Evolutionary conservation across 2,797 vertebrate species (phyloP).

Genomic region (Chaetodon trifasciatus): DNA sequence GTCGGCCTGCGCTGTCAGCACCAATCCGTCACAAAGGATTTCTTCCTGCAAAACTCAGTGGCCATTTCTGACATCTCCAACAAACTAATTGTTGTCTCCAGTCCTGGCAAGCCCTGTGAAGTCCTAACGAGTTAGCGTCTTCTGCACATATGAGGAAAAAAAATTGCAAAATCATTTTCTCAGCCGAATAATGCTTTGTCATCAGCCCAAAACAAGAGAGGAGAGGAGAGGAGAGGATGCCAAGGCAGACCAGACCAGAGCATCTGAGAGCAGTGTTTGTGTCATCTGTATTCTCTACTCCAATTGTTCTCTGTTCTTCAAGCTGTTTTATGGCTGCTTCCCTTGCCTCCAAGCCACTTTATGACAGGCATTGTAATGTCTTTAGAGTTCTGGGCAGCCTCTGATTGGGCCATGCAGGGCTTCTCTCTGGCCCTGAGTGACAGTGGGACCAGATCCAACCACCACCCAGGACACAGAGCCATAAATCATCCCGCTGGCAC

Average conservation of each 20-base stretch:
- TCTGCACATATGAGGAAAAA: conserved; percentile 86
- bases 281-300: conserved; percentile 93
- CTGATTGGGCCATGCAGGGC: conserved; percentile 89
- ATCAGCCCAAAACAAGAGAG: conserved; percentile 85
- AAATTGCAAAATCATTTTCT: conserved; percentile 91
- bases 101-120: conserved; percentile 90
- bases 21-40: conserved; percentile 96
- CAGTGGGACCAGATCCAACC: conserved; percentile 95
- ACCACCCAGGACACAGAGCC: conserved; percentile 94
- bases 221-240: conserved; percentile 63
- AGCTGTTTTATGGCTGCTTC: conserved; percentile 89
- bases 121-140: conserved; percentile 96
- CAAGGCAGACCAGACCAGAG: conserved; percentile 50
- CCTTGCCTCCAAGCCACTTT: conserved; percentile 91
- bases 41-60: conserved; percentile 89
- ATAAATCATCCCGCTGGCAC: conserved; percentile 99
- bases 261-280: conserved; percentile 90
- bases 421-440: conserved; percentile 92
- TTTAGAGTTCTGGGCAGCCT: conserved; percentile 88
- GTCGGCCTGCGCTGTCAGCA: conserved; percentile 92
- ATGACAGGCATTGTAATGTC: conserved; percentile 96
- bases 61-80: conserved; percentile 94
- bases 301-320: conserved; percentile 90
- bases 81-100: conserved; percentile 98
- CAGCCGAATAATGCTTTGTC: conserved; percentile 88